phyloP scores from a whole-genome alignment of 1,140 invertebrate species.

The Tetraneura akinire region DNA sequence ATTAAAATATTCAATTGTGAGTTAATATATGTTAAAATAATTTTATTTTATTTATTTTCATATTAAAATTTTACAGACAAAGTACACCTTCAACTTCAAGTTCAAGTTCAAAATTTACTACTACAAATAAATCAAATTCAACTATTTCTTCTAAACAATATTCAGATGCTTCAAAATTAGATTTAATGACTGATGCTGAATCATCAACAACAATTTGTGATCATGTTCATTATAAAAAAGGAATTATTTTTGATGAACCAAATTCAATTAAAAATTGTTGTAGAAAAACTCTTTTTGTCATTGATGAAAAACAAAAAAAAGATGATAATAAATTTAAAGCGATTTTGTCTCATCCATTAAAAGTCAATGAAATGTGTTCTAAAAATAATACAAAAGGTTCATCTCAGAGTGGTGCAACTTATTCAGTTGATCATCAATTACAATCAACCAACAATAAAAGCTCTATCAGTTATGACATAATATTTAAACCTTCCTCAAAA shows the following conservation, averaged over 20 bases:
- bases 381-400: neutral
- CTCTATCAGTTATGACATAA: slow-evolving; percentile 37
- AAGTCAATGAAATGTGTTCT: neutral
- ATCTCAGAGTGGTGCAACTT: neutral
- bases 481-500: slow-evolving; percentile 26
- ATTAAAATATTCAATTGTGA: too few relatives aligned
- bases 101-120: slow-evolving; percentile 32
- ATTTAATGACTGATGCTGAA: slow-evolving; percentile 22
- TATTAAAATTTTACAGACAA: neutral
- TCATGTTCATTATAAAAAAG: slow-evolving; percentile 40
- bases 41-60: neutral
- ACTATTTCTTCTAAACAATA: slow-evolving; percentile 27
- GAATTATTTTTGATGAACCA: slow-evolving; percentile 5
- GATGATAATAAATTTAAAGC: neutral
- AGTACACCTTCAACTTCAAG: neutral
- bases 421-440: neutral
- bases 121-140: slow-evolving; percentile 25
- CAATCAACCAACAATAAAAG: neutral
- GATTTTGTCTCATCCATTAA: neutral
- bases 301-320: slow-evolving; percentile 13
- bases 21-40: too few relatives aligned
- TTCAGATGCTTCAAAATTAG: neutral
- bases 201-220: slow-evolving; percentile 38
- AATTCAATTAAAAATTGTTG: slow-evolving; percentile 37
- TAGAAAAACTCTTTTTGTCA: neutral